These are phyloP conservation scores for Charanyca ferruginea DNA, from an alignment of 2,888 invertebrate genomes.

Conservation along the genomic window DNA sequence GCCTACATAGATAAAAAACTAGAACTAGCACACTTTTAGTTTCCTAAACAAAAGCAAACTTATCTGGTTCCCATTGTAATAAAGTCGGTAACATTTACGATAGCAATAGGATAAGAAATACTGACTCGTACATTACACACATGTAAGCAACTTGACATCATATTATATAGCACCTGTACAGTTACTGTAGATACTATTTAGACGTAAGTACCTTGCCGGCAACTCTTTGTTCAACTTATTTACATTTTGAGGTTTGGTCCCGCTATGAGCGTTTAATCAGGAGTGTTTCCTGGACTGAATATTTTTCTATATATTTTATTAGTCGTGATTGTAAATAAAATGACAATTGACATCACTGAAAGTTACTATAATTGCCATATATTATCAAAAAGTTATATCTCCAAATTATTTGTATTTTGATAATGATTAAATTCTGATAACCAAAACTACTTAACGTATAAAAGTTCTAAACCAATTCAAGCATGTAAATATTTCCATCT, in stretches of 20 bases:
- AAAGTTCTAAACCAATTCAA: too few relatives aligned
- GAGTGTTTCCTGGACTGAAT: neutral
- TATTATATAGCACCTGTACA: constrained; percentile 4
- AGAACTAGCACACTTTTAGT: constrained; percentile 40
- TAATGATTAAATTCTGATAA: too few relatives aligned
- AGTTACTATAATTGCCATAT: neutral
- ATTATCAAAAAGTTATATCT: too few relatives aligned
- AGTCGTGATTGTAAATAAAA: neutral
- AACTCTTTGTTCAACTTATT: constrained; percentile 21
- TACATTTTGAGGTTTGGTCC: constrained; percentile 11
- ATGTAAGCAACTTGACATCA: too few relatives aligned
- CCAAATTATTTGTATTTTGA: too few relatives aligned
- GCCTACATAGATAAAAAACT: constrained; percentile 23
- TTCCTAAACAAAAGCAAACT: constrained; percentile 38
- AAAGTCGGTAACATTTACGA: constrained; percentile 23
- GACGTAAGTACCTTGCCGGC: neutral
- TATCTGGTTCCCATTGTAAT: constrained; percentile 43
- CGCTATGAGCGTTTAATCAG: neutral
- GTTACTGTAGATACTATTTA: neutral
- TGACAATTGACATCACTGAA: neutral
- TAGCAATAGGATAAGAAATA: constrained; percentile 41
- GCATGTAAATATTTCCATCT: too few relatives aligned
- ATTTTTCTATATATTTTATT: neutral
- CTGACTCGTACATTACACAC: neutral
- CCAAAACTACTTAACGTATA: too few relatives aligned